Conservation (phyloP, 2,113 vertebrate genomes). For the Sminthopsis crassicaudata region DNA sequence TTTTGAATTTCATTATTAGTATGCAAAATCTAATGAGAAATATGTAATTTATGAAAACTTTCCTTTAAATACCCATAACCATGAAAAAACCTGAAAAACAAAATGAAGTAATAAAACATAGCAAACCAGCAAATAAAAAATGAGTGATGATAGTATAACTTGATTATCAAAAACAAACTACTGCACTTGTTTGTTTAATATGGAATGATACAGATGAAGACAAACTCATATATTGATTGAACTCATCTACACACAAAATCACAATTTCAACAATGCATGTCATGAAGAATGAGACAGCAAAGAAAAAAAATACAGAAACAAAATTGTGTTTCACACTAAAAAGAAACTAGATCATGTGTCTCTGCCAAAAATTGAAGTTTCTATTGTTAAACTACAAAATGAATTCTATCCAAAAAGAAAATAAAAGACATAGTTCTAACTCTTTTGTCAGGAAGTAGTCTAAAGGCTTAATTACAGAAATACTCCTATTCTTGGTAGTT, state of each 20-base stretch:
- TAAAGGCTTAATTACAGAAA: constrained; percentile 7
- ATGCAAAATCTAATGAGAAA: constrained; percentile 14
- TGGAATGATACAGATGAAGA: constrained; percentile 5
- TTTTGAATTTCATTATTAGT: neutral
- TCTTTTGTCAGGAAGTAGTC: neutral
- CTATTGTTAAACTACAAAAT: constrained; percentile 28
- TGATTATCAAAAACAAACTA: neutral
- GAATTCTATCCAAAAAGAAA: neutral
- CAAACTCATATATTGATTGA: neutral
- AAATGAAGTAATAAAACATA: neutral
- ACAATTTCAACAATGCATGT: neutral
- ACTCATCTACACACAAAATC: neutral
- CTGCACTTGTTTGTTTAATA: neutral
- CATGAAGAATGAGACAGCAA: neutral
- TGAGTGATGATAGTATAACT: neutral
- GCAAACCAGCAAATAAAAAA: neutral
- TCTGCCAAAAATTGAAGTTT: neutral
- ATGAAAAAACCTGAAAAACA: neutral
- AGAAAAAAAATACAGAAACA: neutral
- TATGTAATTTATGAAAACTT: neutral
- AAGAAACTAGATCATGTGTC: neutral
- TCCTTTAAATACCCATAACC: neutral
- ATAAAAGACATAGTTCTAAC: constrained; percentile 1
- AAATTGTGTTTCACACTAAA: neutral
- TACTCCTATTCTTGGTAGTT: neutral